Conservation (phyloP, 2,113 vertebrate species). For the Paramisgurnus dabryanus region DNA sequence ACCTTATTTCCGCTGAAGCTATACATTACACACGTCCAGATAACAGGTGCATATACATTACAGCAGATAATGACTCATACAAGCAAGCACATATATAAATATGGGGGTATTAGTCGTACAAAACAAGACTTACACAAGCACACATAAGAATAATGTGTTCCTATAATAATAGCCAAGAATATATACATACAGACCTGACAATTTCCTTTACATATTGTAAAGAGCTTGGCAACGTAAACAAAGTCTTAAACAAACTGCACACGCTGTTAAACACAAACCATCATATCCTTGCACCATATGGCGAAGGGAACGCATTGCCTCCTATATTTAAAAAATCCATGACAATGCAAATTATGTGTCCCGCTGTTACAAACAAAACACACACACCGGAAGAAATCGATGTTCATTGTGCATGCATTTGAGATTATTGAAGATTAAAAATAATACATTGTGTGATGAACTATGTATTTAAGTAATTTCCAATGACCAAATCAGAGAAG, state of each 20-base stretch:
- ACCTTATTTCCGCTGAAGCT: too few species aligned
- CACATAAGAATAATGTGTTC: too few species aligned
- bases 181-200: not conserved
- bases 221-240: not conserved
- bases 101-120: too few species aligned
- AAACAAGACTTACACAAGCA: too few species aligned
- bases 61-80: too few species aligned
- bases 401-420: too few species aligned
- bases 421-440: not conserved
- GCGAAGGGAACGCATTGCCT: conserved; percentile 1
- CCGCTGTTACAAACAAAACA: not conserved
- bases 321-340: not conserved
- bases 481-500: too few species aligned
- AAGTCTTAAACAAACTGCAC: not conserved
- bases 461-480: too few species aligned
- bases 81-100: not conserved
- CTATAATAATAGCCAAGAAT: not conserved
- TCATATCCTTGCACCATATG: conserved; percentile 10
- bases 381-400: not conserved
- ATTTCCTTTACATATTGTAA: not conserved
- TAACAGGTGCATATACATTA: not conserved
- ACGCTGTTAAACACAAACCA: not conserved
- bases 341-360: not conserved
- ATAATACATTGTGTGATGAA: not conserved
- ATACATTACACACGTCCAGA: too few species aligned